Evolutionary conservation across 2,113 vertebrate species (phyloP).

Genomic region (Lanius ludovicianus): DNA sequence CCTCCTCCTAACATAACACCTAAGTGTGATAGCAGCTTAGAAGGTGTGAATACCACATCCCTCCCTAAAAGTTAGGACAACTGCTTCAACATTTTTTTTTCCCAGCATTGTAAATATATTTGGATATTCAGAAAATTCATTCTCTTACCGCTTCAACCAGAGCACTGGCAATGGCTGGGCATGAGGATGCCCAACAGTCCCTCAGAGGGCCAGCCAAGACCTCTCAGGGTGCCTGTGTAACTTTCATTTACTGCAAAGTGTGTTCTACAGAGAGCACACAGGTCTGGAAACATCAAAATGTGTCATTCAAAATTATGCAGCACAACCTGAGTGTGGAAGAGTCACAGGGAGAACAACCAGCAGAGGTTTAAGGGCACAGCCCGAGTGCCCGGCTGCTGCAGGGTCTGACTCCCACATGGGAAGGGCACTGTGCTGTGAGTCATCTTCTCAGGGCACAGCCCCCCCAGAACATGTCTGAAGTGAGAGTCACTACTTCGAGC

Average conservation of each 20-base stretch:
- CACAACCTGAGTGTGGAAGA: fast-evolving
- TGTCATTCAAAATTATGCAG: not conserved
- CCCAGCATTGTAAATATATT: not conserved
- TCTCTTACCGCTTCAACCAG: not conserved
- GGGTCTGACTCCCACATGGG: not conserved
- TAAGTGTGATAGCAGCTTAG: not conserved
- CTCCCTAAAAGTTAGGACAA: not conserved
- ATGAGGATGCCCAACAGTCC: fast-evolving
- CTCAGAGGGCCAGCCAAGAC: not conserved
- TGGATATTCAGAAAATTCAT: not conserved
- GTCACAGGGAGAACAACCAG: fast-evolving
- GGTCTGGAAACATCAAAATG: not conserved
- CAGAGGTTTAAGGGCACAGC: not conserved
- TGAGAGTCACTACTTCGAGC: not conserved
- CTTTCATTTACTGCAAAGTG: not conserved
- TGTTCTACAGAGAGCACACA: not conserved
- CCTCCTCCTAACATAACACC: not conserved
- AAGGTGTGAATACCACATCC: not conserved
- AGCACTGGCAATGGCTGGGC: not conserved
- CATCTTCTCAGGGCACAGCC: not conserved
- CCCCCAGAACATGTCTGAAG: not conserved
- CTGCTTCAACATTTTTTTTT: not conserved
- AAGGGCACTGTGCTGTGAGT: not conserved
- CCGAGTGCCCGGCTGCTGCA: not conserved
- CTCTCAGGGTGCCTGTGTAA: not conserved